Evolutionary conservation across 2,797 vertebrate genomes (phyloP), one percentile per base, ranked within the genome.

Genomic region (Schizopygopsis pylzovi): DNA sequence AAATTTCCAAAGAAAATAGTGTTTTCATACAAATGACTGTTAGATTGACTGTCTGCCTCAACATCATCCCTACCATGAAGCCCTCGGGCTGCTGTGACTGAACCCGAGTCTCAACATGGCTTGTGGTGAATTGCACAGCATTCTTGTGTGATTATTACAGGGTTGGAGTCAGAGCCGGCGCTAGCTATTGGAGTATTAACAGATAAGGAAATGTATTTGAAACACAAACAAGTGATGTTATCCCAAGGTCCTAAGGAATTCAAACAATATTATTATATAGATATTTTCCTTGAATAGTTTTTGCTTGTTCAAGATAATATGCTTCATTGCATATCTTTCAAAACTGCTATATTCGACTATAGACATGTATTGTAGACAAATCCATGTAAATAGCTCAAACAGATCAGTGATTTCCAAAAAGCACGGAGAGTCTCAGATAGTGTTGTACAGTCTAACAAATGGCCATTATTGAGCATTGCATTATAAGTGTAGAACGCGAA

Each of bases 121-220:
- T 80, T 89, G 73, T 18, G 22, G 18, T 83, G 68, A 65, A 82
- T 45, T 80, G 37, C 56, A 49, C 63, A 68, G 47, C 18, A 65
- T 83, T 79, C 68, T 72, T 56, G 41, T 37, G 45, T 79, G 11
- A 25, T 79, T 82, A 76, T 80, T 85, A 83, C 76, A 61, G 52
- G 22, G 77, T 16, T 39, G 37, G 83, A 33, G 28, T 33, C 28
- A 33, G 28, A 0, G 28, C 28, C 28, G 28, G 28, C 28, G 28
- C 28, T 33, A 33, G 28, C 28, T 33, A 33, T 16, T 39, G 45
- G 83, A 67, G 65, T 67, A 37, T 20, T 67, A 61, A 70, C 33
- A 81, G 82, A 81, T 77, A 84, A 73, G 47, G 43, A 84, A 67
- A 56, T 70, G 59, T 61, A 20, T 71, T 80, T 56, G 47, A 65